Base-by-base conservation (phyloP, 1,140 invertebrate genomes). In the Drosophila funebris region DNA sequence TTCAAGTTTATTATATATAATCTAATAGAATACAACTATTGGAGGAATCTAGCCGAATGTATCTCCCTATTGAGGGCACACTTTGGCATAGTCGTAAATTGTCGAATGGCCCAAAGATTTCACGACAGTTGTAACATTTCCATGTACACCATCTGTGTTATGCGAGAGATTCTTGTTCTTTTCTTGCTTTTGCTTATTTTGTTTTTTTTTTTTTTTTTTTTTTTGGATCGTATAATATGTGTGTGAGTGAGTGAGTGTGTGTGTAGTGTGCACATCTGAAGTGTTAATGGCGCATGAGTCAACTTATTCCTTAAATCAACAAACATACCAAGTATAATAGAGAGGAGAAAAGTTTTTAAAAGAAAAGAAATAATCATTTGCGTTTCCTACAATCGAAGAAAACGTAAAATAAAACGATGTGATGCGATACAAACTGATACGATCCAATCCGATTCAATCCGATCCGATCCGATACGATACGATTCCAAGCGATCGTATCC, bases 281-380 rank as follows among this genome's bases (percentile, higher is more conserved):
- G 80, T 84, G 80, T 84, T 84, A 84, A 84, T 84, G 73, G 81
- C 81, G 68, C 76, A 76, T 85, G 77, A 87, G 81, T 85, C 73
- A 87, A 81, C 77, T 74, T 87, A 85, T 85, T 85, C 82, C 64
- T 71, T 78, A 64, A 87, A 87, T 81, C 81, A 85, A 85, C 79
- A 85, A 87, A 85, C 77, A 87, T 67, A 66, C 27, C 60, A 14
- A 24, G 31, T n/a, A 54, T 56, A 53, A 48, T 44, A 46, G 24
- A 36, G 11, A 13, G 41, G 39, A 72, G 14, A 31, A 41, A 50
- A 36, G 18, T 60, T 44, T 60, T 48, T 4, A 53, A 22, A 20
- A 60, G 36, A 16, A 73, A 71, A 56, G 67, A 72, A 69, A 73
- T 50, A 72, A 84, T 85, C 81, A 84, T 85, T 80, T 80, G 76